phyloP scores from a whole-genome alignment of 92 coral and sea anemone genomes.

The Blastomussa wellsi region DNA sequence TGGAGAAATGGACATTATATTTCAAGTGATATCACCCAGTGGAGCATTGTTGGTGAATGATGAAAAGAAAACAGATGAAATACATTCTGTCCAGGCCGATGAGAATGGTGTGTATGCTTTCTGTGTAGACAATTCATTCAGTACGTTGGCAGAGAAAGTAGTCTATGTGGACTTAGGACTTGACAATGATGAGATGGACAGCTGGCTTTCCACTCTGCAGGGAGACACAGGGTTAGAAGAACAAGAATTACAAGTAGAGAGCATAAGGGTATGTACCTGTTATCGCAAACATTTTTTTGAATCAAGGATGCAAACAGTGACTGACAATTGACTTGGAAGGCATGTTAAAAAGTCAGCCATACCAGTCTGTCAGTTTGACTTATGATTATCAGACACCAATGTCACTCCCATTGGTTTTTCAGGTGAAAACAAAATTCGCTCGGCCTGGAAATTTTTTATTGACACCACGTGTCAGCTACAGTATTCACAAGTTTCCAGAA shows the following conservation, averaged over 20 bases:
- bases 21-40: slow-evolving; percentile 55
- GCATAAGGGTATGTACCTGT: slow-evolving; percentile 55
- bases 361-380: no score
- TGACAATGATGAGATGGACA: slow-evolving; percentile 45
- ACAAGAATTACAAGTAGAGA: slow-evolving; percentile 49
- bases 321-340: no score
- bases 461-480: no score
- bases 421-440: no score
- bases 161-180: slow-evolving; percentile 80
- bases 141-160: slow-evolving; percentile 68
- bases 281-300: neutral
- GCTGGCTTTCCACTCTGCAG: slow-evolving; percentile 39
- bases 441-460: no score
- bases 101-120: slow-evolving; percentile 70
- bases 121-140: slow-evolving; percentile 85
- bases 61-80: slow-evolving; percentile 65
- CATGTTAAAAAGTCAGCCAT: no score
- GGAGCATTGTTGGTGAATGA: slow-evolving; percentile 64
- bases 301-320: neutral
- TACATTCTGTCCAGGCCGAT: slow-evolving; percentile 57
- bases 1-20: slow-evolving; percentile 71
- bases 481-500: no score
- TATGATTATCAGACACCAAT: no score
- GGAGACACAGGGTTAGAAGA: slow-evolving; percentile 46
- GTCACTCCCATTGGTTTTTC: no score